Evolutionary conservation across 64 coral and sea anemone species (phyloP).

Genomic region (Montipora efflorescens): DNA sequence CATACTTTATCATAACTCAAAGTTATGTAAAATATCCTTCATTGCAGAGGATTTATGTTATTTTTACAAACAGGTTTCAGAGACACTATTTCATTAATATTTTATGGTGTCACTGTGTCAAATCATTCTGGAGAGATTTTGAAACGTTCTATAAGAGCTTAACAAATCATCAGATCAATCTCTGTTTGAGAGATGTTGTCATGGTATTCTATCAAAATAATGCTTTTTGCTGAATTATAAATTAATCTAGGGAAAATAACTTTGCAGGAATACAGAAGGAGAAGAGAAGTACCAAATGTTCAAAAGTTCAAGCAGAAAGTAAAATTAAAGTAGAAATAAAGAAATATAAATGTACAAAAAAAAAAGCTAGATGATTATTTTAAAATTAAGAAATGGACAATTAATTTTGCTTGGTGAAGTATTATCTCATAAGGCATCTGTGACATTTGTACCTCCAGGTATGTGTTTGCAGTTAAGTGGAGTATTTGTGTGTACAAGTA

Average conservation of each 20-base stretch:
- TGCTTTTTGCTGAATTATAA: not conserved
- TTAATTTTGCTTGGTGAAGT: not conserved
- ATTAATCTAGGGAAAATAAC: not conserved
- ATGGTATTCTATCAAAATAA: not conserved
- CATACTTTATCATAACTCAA: not conserved
- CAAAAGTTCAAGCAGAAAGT: not conserved
- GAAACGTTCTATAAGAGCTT: not conserved
- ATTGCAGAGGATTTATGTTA: not conserved
- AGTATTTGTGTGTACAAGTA: not conserved
- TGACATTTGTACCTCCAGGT: not conserved
- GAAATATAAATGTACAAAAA: not conserved
- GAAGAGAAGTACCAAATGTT: not conserved
- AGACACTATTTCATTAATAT: not conserved
- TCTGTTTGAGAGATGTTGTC: not conserved
- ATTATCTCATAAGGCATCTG: not conserved
- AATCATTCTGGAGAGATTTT: not conserved
- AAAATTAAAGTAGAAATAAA: not conserved
- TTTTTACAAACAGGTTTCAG: not conserved
- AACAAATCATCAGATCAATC: not conserved
- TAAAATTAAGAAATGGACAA: not conserved
- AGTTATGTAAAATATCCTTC: not conserved
- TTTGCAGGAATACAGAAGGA: not conserved
- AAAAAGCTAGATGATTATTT: not conserved
- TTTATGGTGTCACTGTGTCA: not conserved
- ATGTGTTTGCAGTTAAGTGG: not conserved